Conservation (phyloP, 2,797 vertebrate species). For the Antrozous pallidus region DNA sequence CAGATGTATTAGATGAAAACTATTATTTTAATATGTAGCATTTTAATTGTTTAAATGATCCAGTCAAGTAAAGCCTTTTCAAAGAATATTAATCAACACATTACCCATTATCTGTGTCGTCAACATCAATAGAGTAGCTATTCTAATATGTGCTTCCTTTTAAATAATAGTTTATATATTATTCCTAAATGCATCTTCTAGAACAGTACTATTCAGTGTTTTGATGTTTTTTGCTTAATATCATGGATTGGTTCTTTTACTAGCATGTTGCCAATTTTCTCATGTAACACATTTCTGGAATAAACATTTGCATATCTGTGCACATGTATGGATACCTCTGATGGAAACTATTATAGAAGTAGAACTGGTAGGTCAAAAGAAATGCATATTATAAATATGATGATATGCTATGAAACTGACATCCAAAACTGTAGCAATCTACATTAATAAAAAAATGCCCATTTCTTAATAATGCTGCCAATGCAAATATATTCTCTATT, state of each 20-base stretch:
- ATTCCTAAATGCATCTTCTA: background rate
- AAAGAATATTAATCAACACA: constrained; percentile 9
- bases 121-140: background rate
- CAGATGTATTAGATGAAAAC: background rate
- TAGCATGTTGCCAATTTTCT: background rate
- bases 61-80: background rate
- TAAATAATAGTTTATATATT: background rate
- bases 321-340: background rate
- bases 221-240: background rate
- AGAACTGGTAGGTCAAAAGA: background rate
- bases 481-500: background rate
- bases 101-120: background rate
- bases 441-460: background rate
- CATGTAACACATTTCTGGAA: background rate
- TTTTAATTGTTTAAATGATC: background rate
- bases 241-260: background rate
- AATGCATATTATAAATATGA: background rate
- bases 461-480: constrained; percentile 5
- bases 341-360: background rate
- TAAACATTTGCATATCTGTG: background rate
- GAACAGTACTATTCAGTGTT: background rate
- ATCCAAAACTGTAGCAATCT: background rate
- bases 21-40: background rate
- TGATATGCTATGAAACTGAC: background rate
- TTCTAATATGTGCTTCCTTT: background rate